Evolutionary conservation across 2,113 vertebrate genomes (phyloP).

Genomic region (Misgurnus anguillicaudatus): DNA sequence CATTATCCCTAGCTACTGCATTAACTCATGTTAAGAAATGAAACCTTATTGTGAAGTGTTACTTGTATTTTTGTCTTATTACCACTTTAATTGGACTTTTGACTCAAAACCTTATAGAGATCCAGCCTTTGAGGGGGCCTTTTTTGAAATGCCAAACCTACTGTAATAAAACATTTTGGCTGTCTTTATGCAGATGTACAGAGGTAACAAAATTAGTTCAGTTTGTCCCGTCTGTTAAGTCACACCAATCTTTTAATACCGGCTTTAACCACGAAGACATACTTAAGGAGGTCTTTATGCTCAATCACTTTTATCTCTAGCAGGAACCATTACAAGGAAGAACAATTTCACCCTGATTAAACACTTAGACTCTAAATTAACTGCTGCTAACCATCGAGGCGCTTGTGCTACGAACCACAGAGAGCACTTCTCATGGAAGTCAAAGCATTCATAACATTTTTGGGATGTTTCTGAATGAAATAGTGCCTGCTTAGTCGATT

Average conservation of each 20-base stretch:
- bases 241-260: slow-evolving; percentile 15
- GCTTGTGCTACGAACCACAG: slow-evolving; percentile 13
- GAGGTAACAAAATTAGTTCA: slow-evolving; percentile 17
- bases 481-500: neutral
- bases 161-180: too few relatives aligned
- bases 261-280: slow-evolving; percentile 34
- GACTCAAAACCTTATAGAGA: too few relatives aligned
- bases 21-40: too few relatives aligned
- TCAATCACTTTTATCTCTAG: slow-evolving; percentile 56
- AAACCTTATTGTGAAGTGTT: too few relatives aligned
- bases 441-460: neutral
- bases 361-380: slow-evolving; percentile 48
- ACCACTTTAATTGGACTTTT: too few relatives aligned
- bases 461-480: neutral
- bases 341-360: slow-evolving; percentile 57
- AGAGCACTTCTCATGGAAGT: slow-evolving; percentile 1
- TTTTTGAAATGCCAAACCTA: too few relatives aligned
- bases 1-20: too few relatives aligned
- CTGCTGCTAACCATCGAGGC: slow-evolving; percentile 37
- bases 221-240: slow-evolving; percentile 10
- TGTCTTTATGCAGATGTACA: neutral
- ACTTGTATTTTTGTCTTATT: too few relatives aligned
- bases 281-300: slow-evolving; percentile 25
- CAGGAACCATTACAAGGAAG: slow-evolving; percentile 48
- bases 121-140: too few relatives aligned